Evolutionary conservation across 2,113 vertebrate genomes (phyloP).

Genomic region (Pavo muticus): DNA sequence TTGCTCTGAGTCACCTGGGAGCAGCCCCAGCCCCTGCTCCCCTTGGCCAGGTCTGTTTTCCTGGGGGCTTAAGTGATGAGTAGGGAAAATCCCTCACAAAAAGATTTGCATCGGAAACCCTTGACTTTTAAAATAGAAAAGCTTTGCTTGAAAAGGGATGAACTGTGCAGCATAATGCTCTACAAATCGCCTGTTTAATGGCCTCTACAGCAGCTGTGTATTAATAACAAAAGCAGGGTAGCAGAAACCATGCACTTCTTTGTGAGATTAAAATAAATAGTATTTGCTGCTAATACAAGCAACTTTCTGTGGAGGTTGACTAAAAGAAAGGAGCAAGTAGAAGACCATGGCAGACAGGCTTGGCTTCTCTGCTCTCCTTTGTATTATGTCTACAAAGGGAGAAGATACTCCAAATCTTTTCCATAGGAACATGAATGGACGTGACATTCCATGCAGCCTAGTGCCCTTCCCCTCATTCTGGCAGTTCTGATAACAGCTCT

Average conservation of each 20-base stretch:
- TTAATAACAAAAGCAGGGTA: constrained; percentile 32
- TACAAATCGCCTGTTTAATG: constrained; percentile 54
- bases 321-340: not conserved
- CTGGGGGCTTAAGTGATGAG: not conserved
- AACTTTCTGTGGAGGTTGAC: not conserved
- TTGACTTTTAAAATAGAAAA: constrained; percentile 59
- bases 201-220: constrained; percentile 37
- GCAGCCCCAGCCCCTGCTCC: not conserved
- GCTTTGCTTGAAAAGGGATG: constrained; percentile 60
- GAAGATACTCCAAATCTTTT: not conserved
- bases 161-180: constrained; percentile 18
- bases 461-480: constrained; percentile 5
- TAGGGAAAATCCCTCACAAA: constrained; percentile 48
- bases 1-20: not conserved
- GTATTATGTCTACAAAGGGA: not conserved
- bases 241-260: constrained; percentile 7
- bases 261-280: constrained; percentile 60
- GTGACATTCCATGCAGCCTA: not conserved
- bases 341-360: not conserved
- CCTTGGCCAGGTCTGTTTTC: not conserved
- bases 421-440: not conserved
- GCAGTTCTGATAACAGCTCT: constrained; percentile 12
- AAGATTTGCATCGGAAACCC: constrained; percentile 45
- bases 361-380: not conserved
- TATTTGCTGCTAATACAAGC: not conserved